Conservation (phyloP, 2,797 vertebrate species). For the Anguilla pacifica region DNA sequence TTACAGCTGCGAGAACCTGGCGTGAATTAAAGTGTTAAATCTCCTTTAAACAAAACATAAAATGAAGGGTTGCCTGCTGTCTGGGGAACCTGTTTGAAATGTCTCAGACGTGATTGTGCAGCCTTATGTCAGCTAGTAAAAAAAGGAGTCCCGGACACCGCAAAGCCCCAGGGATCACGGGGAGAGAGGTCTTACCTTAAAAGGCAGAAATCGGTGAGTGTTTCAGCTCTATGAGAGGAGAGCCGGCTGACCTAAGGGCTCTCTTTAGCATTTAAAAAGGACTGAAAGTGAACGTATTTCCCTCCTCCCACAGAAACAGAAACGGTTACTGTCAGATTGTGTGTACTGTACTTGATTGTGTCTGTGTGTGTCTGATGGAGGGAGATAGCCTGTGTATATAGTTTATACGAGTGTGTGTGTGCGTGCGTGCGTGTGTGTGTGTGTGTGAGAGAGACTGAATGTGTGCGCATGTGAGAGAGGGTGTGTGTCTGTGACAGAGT, state of each 20-base stretch:
- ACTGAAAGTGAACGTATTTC: conserved; percentile 20
- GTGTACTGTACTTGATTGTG: neutral
- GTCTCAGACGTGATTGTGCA: conserved; percentile 62
- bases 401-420: too few relatives aligned
- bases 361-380: neutral
- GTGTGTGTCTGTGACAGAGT: neutral
- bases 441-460: neutral
- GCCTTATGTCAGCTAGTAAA: conserved; percentile 65
- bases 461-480: neutral
- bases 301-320: conserved; percentile 9
- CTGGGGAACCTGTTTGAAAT: conserved; percentile 59
- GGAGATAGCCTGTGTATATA: neutral
- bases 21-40: conserved; percentile 58
- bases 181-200: conserved; percentile 68
- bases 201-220: conserved; percentile 65
- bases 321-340: neutral
- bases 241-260: conserved; percentile 51
- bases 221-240: conserved; percentile 46
- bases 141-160: conserved; percentile 50
- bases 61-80: conserved; percentile 60
- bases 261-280: conserved; percentile 26
- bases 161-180: conserved; percentile 47
- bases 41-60: conserved; percentile 66
- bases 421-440: neutral
- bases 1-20: neutral